Conservation (phyloP, 2,888 invertebrate genomes). For the Piscicola geometra region DNA sequence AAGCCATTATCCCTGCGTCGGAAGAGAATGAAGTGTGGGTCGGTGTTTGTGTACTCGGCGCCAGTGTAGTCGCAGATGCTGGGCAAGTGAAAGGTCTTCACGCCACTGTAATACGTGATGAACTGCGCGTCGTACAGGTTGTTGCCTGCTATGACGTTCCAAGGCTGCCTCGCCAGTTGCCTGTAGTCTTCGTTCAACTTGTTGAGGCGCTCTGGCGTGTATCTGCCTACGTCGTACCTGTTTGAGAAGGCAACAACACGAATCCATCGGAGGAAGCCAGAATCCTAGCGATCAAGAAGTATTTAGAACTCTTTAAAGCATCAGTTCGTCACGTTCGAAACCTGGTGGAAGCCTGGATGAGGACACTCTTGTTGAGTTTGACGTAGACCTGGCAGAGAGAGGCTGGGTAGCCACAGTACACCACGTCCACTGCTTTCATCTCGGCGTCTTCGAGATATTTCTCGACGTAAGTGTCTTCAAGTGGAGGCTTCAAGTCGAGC, state of each 20-base stretch:
- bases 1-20: constrained; percentile 26
- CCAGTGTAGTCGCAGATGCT: constrained; percentile 28
- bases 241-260: background rate
- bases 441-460: constrained; percentile 33
- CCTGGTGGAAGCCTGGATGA: constrained; percentile 31
- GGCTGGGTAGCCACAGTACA: constrained; percentile 35
- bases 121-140: constrained; percentile 38
- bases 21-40: background rate
- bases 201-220: constrained; percentile 33
- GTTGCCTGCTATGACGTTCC: constrained; percentile 38
- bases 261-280: too few relatives aligned
- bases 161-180: constrained; percentile 34
- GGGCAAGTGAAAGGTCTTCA: constrained; percentile 24
- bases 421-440: constrained; percentile 37
- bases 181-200: constrained; percentile 39
- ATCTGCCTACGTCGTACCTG: constrained; percentile 37
- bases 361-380: constrained; percentile 38
- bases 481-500: background rate
- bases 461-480: constrained; percentile 30
- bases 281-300: too few relatives aligned
- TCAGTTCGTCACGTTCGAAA: too few relatives aligned
- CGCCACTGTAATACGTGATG: constrained; percentile 24
- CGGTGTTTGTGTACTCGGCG: constrained; percentile 15
- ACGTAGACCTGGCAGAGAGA: constrained; percentile 37
- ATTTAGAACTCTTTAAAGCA: too few relatives aligned